Conservation (phyloP, 1,140 invertebrate genomes). For the Drosophila rufa region DNA sequence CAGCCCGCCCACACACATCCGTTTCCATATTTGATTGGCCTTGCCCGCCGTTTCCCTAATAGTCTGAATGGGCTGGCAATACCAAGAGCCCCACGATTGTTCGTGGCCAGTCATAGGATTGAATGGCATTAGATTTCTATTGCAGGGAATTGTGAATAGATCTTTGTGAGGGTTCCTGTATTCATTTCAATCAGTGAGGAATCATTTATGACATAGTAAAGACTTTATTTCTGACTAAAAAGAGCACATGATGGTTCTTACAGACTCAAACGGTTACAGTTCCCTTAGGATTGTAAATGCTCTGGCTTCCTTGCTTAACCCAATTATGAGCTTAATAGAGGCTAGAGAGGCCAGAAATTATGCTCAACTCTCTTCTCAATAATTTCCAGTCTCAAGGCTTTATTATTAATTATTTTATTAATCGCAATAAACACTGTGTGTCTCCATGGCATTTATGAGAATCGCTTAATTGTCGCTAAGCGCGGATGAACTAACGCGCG, state of each 20-base stretch:
- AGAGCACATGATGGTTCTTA: background rate
- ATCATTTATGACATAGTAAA: constrained; percentile 7
- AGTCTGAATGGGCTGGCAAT: constrained; percentile 7
- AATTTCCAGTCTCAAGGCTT: too few species aligned
- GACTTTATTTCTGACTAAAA: background rate
- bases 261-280: background rate
- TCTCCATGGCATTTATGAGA: constrained; percentile 25
- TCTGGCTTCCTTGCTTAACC: too few species aligned
- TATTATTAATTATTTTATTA: constrained; percentile 46
- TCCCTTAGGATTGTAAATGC: background rate
- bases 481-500: constrained; percentile 58
- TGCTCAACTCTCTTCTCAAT: too few species aligned
- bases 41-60: constrained; percentile 25
- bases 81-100: constrained; percentile 19
- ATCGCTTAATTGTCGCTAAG: constrained; percentile 62
- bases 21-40: constrained; percentile 37
- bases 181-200: background rate
- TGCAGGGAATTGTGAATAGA: background rate
- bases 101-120: background rate
- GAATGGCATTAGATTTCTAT: background rate
- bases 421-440: constrained; percentile 12
- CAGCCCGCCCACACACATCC: constrained; percentile 22
- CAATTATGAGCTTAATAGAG: too few species aligned
- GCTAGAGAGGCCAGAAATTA: too few species aligned
- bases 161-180: background rate